Base-by-base conservation (phyloP, 2,113 vertebrate genomes). In the Illadopsis cleaveri region DNA sequence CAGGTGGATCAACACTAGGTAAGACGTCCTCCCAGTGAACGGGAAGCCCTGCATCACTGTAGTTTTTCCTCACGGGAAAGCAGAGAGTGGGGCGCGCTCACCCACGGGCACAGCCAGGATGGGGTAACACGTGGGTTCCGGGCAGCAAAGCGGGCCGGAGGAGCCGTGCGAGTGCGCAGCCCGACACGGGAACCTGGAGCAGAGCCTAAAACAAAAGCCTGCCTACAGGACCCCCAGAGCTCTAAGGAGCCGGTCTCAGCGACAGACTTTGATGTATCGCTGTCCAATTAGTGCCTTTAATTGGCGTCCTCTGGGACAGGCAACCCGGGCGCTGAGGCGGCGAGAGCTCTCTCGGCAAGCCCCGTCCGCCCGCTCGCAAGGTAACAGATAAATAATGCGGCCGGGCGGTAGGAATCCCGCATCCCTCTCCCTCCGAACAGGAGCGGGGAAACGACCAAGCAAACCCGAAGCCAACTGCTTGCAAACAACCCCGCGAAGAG, bases 241-340 rank as follows among this genome's bases (percentile, higher is more conserved):
- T 97, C 94, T 20, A 71, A 98, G 96, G 91, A 98, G 84, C 80
- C 83, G 58, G 53, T 87, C 98, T 97, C 84, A 75, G 97, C 82
- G 97, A 94, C 92, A 97, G 93, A 97, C 97, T 98, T 98, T 98
- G 98, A 98, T 98, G 97, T 96, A 98, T 98, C 83, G 96, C 97
- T 98, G 98, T 98, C 98, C 98, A 98, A 98, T 98, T 98, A 98
- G 98, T 97, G 98, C 87, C 95, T 98, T 97, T 98, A 98, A 98
- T 98, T 98, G 98, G 98, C 84, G 97, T 98, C 98, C 97, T 97
- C 69, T 5, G 98, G 97, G 98, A 98, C 93, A 9, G 65, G 89
- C 94, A 93, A 95, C 94, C 94, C 94, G 20, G 89, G 96, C 96
- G 95, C 93, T 44, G 93, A 95, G 95, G 87, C 83, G 61, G 87